phyloP scores from a whole-genome alignment of 2,888 invertebrate genomes.

The Homarus gammarus region DNA sequence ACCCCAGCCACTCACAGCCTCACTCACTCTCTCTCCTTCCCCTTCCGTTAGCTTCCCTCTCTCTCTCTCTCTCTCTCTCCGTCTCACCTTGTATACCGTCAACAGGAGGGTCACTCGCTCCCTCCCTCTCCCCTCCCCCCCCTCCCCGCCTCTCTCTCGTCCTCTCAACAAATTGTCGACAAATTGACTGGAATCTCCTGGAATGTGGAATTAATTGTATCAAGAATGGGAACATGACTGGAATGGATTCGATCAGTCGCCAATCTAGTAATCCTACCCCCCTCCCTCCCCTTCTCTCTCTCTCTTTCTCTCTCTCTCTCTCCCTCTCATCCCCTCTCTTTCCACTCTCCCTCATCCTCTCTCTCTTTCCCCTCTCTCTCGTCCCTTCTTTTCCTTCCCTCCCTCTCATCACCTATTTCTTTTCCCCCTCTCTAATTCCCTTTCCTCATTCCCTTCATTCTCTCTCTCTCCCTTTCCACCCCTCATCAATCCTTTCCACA shows the following conservation, averaged over 20 bases:
- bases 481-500: too few relatives aligned
- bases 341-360: constrained; percentile 21
- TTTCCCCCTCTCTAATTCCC: constrained; percentile 23
- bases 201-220: constrained; percentile 56
- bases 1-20: background rate
- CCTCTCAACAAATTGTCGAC: too few relatives aligned
- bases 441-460: constrained; percentile 20
- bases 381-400: background rate
- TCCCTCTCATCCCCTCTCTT: constrained; percentile 14
- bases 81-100: background rate
- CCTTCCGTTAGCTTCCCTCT: background rate
- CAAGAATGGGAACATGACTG: constrained; percentile 53
- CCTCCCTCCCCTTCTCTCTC: constrained; percentile 5
- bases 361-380: background rate
- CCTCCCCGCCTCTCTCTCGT: constrained; percentile 29
- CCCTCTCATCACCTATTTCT: background rate
- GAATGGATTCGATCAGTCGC: constrained; percentile 50
- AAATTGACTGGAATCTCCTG: constrained; percentile 51
- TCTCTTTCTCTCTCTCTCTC: constrained; percentile 25
- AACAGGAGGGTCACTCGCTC: background rate
- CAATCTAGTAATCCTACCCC: constrained; percentile 9
- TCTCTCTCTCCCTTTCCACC: constrained; percentile 17
- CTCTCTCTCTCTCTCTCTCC: background rate
- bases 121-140: background rate
- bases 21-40: constrained; percentile 7